Percentiles rank a stretch among this genome's conserved stretches.
phyloP scores from a whole-genome alignment of 2,888 invertebrate species.

The Hirtodrosophila duncani region DNA sequence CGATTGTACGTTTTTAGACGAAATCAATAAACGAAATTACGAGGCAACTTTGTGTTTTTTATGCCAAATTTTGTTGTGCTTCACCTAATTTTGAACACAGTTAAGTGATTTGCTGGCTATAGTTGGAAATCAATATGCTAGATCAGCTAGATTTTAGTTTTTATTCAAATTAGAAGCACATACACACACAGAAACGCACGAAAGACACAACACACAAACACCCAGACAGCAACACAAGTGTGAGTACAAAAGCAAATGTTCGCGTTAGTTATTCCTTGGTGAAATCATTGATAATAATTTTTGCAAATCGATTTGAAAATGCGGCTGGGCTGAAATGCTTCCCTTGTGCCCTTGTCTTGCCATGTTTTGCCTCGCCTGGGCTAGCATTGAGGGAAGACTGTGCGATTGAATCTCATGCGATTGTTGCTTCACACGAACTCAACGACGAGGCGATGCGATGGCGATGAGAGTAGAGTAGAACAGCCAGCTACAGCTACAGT shows the following conservation, averaged over 20 bases:
- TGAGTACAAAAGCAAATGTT: slow-evolving; percentile 43
- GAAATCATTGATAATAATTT: slow-evolving; percentile 70
- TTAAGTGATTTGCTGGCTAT: slow-evolving; percentile 20
- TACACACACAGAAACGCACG: slow-evolving; percentile 4
- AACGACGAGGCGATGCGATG: slow-evolving; percentile 23
- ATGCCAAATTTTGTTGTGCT: slow-evolving; percentile 10
- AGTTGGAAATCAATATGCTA: slow-evolving; percentile 27
- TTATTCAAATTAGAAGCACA: slow-evolving; percentile 42
- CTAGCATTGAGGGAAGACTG: too few relatives aligned
- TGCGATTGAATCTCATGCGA: slow-evolving; percentile 37
- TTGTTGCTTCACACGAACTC: slow-evolving; percentile 61
- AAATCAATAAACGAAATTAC: slow-evolving; percentile 34
- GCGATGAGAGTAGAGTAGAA: slow-evolving; percentile 1
- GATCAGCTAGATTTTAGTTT: slow-evolving; percentile 29
- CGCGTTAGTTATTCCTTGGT: slow-evolving; percentile 41
- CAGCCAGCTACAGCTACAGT: slow-evolving; percentile 5
- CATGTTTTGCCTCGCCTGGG: background rate
- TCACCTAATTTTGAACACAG: slow-evolving; percentile 7
- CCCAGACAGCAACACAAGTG: slow-evolving; percentile 5
- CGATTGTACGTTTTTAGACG: slow-evolving; percentile 22
- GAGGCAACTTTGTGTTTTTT: slow-evolving; percentile 6
- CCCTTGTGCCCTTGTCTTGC: slow-evolving; percentile 14
- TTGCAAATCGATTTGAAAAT: slow-evolving; percentile 64
- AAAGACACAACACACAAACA: slow-evolving; percentile 1
- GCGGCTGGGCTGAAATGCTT: slow-evolving; percentile 44